Evolutionary conservation across 2,113 vertebrate species (phyloP).

Genomic region (Pseudorhombus dupliciocellatus): DNA sequence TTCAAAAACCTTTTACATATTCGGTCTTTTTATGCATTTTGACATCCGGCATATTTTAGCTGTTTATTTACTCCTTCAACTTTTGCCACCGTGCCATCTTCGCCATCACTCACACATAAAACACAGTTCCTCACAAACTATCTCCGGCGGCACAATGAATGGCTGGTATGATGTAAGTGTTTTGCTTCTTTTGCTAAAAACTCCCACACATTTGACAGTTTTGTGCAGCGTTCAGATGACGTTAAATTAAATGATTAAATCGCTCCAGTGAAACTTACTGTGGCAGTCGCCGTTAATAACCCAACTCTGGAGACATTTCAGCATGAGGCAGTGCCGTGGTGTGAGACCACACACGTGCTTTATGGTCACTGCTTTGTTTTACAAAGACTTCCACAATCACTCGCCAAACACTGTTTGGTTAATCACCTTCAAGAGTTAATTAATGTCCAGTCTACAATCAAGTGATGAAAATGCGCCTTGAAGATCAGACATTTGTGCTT

Average conservation of each 20-base stretch:
- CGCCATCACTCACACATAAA: conserved; percentile 46
- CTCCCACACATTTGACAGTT: conserved; percentile 49
- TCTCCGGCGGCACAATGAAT: conserved; percentile 48
- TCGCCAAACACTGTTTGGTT: conserved; percentile 22
- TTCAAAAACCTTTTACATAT: conserved; percentile 37
- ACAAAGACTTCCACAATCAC: not conserved
- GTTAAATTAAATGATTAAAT: conserved; percentile 40
- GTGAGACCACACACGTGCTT: conserved; percentile 10
- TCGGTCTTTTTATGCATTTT: conserved; percentile 49
- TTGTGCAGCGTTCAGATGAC: conserved; percentile 38
- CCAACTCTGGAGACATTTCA: conserved; percentile 54
- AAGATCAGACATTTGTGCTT: not conserved
- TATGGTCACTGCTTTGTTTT: conserved; percentile 10
- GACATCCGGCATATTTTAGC: conserved; percentile 29
- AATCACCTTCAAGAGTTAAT: conserved; percentile 30
- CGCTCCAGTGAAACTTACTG: conserved; percentile 39
- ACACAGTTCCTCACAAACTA: conserved; percentile 20
- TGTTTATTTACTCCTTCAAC: conserved; percentile 51
- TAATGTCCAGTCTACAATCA: conserved; percentile 3
- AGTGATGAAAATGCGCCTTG: conserved; percentile 24
- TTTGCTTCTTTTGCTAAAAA: conserved; percentile 45
- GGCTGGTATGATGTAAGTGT: conserved; percentile 54
- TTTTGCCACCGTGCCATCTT: not conserved
- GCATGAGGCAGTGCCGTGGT: conserved; percentile 27
- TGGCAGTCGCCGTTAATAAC: conserved; percentile 48